A percentile compares a stretch with the other conserved stretches of the same genome.
These are phyloP conservation scores for Amyelois transitella DNA, from an alignment of 1,140 invertebrate species.

Conservation along the genomic window DNA sequence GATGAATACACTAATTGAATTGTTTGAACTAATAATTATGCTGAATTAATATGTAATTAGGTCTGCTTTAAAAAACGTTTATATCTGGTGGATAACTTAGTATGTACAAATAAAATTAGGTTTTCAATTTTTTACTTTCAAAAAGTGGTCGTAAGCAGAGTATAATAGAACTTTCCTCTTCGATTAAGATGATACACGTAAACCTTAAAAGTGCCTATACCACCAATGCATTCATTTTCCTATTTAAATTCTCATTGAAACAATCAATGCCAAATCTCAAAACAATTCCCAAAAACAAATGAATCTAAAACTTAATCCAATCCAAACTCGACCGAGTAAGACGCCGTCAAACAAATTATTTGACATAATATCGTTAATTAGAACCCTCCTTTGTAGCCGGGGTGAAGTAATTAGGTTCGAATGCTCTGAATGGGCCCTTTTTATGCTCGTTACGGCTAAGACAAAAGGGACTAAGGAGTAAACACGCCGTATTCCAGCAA, in stretches of 20 bases:
- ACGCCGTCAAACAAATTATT: slow-evolving; percentile 72
- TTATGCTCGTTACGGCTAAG: slow-evolving; percentile 70
- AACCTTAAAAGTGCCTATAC: too few species aligned
- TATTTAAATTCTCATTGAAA: not conserved
- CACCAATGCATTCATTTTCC: not conserved
- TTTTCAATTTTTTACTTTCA: too few species aligned
- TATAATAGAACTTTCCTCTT: too few species aligned
- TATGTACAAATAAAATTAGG: too few species aligned
- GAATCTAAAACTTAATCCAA: slow-evolving; percentile 65
- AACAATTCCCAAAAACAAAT: slow-evolving; percentile 45
- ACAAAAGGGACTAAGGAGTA: slow-evolving; percentile 66
- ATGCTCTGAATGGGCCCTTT: slow-evolving; percentile 70
- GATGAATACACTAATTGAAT: too few species aligned
- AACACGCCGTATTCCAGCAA: slow-evolving; percentile 61
- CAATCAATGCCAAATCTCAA: not conserved
- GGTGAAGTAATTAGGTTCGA: slow-evolving; percentile 70
- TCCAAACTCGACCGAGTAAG: slow-evolving; percentile 61
- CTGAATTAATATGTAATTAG: too few species aligned
- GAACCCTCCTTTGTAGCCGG: slow-evolving; percentile 64
- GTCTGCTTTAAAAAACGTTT: too few species aligned
- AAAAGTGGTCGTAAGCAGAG: too few species aligned
- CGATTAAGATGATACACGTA: too few species aligned
- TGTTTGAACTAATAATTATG: too few species aligned
- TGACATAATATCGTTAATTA: slow-evolving; percentile 75
- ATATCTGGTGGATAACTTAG: too few species aligned